Base-by-base conservation (phyloP, 1,140 invertebrate genomes). In the Zaprionus kolodkinae region DNA sequence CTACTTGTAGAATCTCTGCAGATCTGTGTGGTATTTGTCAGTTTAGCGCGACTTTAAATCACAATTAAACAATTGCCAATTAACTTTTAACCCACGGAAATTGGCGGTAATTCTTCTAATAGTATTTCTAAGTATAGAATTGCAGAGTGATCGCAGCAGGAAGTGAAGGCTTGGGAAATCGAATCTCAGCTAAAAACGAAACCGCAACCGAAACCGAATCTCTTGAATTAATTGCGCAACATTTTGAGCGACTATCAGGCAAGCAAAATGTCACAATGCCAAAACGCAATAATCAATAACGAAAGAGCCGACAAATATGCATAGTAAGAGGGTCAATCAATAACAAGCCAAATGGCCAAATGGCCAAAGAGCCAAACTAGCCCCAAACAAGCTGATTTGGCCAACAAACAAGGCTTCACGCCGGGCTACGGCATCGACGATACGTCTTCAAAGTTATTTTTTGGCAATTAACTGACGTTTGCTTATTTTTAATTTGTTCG, bases 401-500 rank as follows among this genome's bases (percentile, higher is more conserved):
- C 72, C 45, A 78, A 75, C 71, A 78, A 78, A 75, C 76, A 70
- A 73, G 57, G 78, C 74, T 72, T 76, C 61, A 60, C 52, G 54
- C 45, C 13, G 30, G 27, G 25, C 50, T 30, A 1, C 45, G 48
- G 38, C 25, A 15, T 35, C 10, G 13, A n/a, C 33, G 62, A 48
- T 56, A 55, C 65, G 63, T 59, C 76, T 68, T 50, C 55, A 61
- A 68, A 13, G 15, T 15, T 43, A 59, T 64, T 76, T 78, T 88
- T 87, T 78, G 84, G 84, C 76, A 75, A 82, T 75, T 72, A 72
- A 67, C 59, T 72, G 71, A 86, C 83, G 83, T 82, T 72, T 82
- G 83, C 76, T 85, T 75, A 57, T 60, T 74, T 88, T 78, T 77
- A 86, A 87, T 87, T 87, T 87, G 83, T 87, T 87, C 74, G 70